These are phyloP conservation scores for Apis cerana DNA, from an alignment of 1,140 invertebrate genomes.

Conservation along the genomic window DNA sequence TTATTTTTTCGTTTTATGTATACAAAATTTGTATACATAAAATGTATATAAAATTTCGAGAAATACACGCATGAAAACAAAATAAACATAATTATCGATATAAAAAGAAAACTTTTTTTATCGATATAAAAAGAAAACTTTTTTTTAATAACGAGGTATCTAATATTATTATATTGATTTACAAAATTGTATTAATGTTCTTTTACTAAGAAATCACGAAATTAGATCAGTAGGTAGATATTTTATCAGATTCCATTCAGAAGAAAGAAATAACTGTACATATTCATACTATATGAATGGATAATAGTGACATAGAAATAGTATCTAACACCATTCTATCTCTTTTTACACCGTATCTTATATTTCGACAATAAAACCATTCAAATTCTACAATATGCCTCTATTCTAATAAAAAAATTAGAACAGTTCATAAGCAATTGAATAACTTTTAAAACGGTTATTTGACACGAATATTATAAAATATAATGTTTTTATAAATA, in stretches of 20 bases:
- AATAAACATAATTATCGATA: not conserved
- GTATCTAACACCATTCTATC: slow-evolving; percentile 1
- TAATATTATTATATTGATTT: too few species aligned
- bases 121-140: not conserved
- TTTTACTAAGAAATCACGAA: too few species aligned
- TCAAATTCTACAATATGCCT: not conserved
- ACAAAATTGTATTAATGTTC: not conserved
- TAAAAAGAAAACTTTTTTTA: not conserved
- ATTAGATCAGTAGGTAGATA: not conserved
- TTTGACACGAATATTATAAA: too few species aligned
- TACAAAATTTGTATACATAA: not conserved
- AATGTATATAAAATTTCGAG: too few species aligned
- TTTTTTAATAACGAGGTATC: too few species aligned
- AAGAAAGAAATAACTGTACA: slow-evolving; percentile 9
- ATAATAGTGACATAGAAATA: slow-evolving; percentile 26
- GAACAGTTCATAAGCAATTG: not conserved
- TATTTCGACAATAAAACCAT: slow-evolving; percentile 16
- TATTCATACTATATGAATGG: slow-evolving; percentile 19
- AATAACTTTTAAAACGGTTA: too few species aligned
- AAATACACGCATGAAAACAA: too few species aligned
- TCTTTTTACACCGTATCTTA: not conserved
- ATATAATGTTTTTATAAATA: too few species aligned
- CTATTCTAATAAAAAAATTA: not conserved
- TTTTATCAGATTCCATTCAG: slow-evolving; percentile 7
- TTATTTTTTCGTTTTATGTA: not conserved